Conservation (phyloP, 2,888 invertebrate genomes). For the Drosophila algonquin region DNA sequence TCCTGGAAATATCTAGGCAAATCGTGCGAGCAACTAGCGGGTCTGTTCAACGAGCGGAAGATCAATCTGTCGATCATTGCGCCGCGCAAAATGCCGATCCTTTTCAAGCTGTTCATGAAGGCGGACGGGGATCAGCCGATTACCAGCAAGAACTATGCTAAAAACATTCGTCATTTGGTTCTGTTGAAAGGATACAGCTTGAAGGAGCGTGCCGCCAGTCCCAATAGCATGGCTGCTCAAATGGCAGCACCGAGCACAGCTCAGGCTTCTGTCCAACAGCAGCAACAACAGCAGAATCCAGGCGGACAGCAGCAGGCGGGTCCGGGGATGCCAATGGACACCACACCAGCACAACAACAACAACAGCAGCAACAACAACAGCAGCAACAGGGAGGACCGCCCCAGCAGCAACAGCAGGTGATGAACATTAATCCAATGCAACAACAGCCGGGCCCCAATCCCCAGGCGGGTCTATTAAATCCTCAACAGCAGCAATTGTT, state of each 20-base stretch:
- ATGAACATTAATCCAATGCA: conserved; percentile 77
- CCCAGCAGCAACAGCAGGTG: conserved; percentile 69
- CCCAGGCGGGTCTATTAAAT: conserved; percentile 54
- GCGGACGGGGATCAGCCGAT: conserved; percentile 93
- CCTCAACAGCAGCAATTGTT: conserved; percentile 68
- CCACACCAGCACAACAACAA: conserved; percentile 46
- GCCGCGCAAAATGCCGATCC: conserved; percentile 93
- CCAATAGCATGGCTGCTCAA: conserved; percentile 76
- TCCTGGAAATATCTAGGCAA: conserved; percentile 89
- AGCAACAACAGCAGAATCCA: conserved; percentile 52
- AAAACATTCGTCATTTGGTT: conserved; percentile 93
- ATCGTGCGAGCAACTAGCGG: conserved; percentile 93
- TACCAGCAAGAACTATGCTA: conserved; percentile 95
- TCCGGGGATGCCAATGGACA: conserved; percentile 62
- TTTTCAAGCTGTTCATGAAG: conserved; percentile 94
- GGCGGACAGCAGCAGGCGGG: conserved; percentile 59
- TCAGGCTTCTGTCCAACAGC: conserved; percentile 56
- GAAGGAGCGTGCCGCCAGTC: conserved; percentile 89
- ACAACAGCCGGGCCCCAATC: conserved; percentile 53
- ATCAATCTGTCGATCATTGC: conserved; percentile 94
- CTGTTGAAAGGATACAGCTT: conserved; percentile 89
- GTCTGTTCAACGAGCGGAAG: conserved; percentile 91
- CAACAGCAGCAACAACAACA: conserved; percentile 65
- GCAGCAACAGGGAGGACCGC: conserved; percentile 61
- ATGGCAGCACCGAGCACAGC: conserved; percentile 63